Percentiles rank a stretch among this genome's conserved stretches.
Evolutionary conservation across 1,140 invertebrate genomes (phyloP).

Genomic region (Drosophila busckii): DNA sequence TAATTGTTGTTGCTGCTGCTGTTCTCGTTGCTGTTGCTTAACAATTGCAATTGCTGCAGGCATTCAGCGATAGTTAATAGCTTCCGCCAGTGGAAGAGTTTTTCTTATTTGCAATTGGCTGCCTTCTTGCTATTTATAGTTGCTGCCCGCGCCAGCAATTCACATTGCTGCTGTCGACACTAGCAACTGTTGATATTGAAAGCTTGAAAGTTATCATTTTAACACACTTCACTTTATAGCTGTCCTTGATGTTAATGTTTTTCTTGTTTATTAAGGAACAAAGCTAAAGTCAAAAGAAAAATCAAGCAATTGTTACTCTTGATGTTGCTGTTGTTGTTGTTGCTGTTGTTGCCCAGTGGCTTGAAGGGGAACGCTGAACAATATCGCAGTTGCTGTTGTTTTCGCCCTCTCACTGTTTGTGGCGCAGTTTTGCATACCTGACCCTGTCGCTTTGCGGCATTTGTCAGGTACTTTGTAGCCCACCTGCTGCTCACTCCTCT

Average conservation of each 20-base stretch:
- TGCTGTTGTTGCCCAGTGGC: conserved; percentile 10
- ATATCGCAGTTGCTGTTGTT: neutral
- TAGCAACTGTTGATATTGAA: no score
- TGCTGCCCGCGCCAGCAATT: conserved; percentile 13
- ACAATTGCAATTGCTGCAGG: conserved; percentile 60
- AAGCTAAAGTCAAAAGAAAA: no score
- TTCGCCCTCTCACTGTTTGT: conserved; percentile 11
- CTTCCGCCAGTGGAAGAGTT: conserved; percentile 47
- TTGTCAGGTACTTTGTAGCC: no score
- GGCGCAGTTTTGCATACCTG: conserved; percentile 12
- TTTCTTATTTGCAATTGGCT: conserved; percentile 46
- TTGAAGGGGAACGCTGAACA: conserved; percentile 1
- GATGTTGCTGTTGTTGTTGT: conserved; percentile 10
- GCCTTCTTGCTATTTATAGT: no score
- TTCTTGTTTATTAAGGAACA: neutral
- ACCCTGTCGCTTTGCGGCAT: conserved; percentile 3
- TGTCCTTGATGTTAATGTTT: conserved; percentile 20
- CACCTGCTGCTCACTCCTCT: neutral
- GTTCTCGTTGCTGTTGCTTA: conserved; percentile 36
- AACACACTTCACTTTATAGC: no score
- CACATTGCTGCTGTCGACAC: neutral
- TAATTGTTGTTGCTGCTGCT: conserved; percentile 24
- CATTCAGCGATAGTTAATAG: conserved; percentile 60
- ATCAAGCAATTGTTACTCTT: conserved; percentile 8
- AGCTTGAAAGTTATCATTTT: no score